Evolutionary conservation across 2,797 vertebrate species (phyloP), one percentile per base, ranked within the genome.

Genomic region (Poliocrania exsul): DNA sequence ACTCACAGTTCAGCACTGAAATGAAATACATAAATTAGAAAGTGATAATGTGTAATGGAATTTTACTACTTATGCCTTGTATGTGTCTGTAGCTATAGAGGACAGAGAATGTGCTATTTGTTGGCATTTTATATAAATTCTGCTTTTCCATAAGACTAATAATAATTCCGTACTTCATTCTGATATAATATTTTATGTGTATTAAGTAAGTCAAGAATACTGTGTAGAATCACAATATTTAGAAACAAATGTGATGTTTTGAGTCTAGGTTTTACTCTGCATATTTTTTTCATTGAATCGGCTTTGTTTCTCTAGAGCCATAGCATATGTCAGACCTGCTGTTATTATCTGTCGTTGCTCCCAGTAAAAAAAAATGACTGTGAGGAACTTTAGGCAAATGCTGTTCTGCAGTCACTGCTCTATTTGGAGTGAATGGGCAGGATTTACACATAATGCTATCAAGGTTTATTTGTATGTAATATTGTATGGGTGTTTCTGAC

Each of bases 21-120:
- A 78, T 25, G 16, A 74, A 85, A 85, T 85, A 65, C 31, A 35
- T 88, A 70, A 88, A 92, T 94, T 74, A 85, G 87, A 74, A 85
- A 61, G 29, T 84, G 56, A 81, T 26, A 65, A 47, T 78, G 19
- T 47, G 31, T 56, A 67, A 37, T 42, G 88, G 58, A 69, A 44
- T 85, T 80, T 72, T 93, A 21, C 10, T 80, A 42, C 23, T 61
- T 75, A 44, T 80, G 42, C 24, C 11, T 66, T 61, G 44, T n/a
- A 44, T 7, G 6, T 25, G 10, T 57, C 29, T 80, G 18, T 40
- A 78, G 71, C 49, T 73, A 60, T 24, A 56, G 51, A 87, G 35
- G 47, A 37, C 20, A 67, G 31, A 57, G 19, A 80, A 87, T 46
- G 6, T 58, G 20, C 31, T 91, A 15, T 56, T 81, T 87, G 10